Conservation (phyloP, 2,888 invertebrate genomes). For the Patella ulyssiponensis region DNA sequence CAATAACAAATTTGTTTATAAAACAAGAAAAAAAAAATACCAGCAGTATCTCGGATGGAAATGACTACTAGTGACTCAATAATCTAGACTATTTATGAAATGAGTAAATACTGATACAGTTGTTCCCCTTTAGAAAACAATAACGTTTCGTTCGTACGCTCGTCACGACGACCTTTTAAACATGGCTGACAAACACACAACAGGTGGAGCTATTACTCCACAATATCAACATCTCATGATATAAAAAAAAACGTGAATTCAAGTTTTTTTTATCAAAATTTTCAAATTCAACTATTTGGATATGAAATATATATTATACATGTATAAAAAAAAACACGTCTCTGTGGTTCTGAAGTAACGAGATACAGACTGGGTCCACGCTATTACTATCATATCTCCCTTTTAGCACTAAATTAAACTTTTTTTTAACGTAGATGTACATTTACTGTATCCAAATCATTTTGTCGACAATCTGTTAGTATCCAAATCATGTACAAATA, state of each 20-base stretch:
- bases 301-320: too few species aligned
- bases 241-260: slow-evolving; percentile 15
- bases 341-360: too few species aligned
- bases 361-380: too few species aligned
- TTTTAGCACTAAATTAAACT: too few species aligned
- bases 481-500: too few species aligned
- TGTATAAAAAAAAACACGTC: too few species aligned
- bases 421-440: too few species aligned
- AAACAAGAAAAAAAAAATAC: not conserved
- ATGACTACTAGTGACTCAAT: not conserved
- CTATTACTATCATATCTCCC: too few species aligned
- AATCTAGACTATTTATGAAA: not conserved
- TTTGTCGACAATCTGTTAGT: too few species aligned
- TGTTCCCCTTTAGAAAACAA: slow-evolving; percentile 3
- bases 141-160: not conserved
- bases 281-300: too few species aligned
- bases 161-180: slow-evolving; percentile 4
- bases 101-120: not conserved
- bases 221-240: slow-evolving; percentile 7
- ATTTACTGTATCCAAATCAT: too few species aligned
- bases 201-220: slow-evolving; percentile 10
- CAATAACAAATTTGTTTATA: slow-evolving; percentile 11
- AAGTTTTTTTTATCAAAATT: not conserved
- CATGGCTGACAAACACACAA: slow-evolving; percentile 2
- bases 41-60: slow-evolving; percentile 6